These are phyloP conservation scores for Dysidea cf. avara DNA, from an alignment of 37 sponge, comb jelly and placozoan genomes.

Conservation along the genomic window DNA sequence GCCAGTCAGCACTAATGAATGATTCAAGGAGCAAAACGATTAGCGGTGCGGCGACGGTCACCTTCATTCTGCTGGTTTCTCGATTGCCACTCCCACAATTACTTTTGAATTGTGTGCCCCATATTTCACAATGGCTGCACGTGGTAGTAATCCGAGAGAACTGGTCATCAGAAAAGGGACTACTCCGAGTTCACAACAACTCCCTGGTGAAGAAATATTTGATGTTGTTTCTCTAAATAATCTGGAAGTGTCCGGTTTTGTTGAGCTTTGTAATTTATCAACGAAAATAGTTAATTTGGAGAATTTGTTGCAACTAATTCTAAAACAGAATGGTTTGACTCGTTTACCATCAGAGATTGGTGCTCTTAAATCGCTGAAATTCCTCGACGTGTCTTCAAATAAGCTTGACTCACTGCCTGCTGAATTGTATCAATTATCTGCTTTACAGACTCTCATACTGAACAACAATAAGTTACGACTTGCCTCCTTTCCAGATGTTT, in stretches of 20 bases:
- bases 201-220: too few relatives aligned
- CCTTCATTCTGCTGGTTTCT: too few relatives aligned
- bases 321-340: constrained; percentile 43
- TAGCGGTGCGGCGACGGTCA: not conserved
- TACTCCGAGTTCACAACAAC: too few relatives aligned
- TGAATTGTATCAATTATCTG: constrained; percentile 41
- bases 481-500: constrained; percentile 51
- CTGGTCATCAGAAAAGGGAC: too few relatives aligned
- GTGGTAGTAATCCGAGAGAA: too few relatives aligned
- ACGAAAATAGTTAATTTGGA: constrained; percentile 39
- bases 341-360: constrained; percentile 58
- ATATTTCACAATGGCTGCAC: too few relatives aligned
- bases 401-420: constrained; percentile 52
- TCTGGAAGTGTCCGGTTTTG: constrained; percentile 63
- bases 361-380: constrained; percentile 39
- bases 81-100: too few relatives aligned
- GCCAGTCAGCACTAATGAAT: constrained; percentile 14
- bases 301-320: constrained; percentile 44
- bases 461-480: constrained; percentile 52
- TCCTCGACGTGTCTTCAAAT: constrained; percentile 75
- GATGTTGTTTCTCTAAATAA: constrained; percentile 36
- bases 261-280: constrained; percentile 16
- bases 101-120: too few relatives aligned
- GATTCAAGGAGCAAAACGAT: not conserved
- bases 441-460: constrained; percentile 65